Percentiles rank a stretch among this genome's conserved stretches.
phyloP scores from a whole-genome alignment of 2,113 vertebrate genomes.

The Rhombomys opimus region DNA sequence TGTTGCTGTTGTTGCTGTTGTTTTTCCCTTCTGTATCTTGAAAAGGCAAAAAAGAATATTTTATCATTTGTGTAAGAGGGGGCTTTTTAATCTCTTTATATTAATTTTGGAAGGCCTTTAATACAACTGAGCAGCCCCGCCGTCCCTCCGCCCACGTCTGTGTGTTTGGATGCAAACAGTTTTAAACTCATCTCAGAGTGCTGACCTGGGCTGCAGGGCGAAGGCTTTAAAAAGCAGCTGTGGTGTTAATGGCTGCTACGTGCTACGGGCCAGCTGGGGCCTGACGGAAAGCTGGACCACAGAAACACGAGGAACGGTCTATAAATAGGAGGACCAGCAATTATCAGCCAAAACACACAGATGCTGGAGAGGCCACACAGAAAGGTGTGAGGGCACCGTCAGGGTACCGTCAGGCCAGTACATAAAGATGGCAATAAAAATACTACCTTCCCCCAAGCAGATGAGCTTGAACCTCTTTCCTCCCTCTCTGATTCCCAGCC shows the following conservation, averaged over 20 bases:
- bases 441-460: conserved; percentile 28
- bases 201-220: background rate
- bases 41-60: conserved; percentile 60
- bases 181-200: conserved; percentile 37
- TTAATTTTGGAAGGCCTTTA: conserved; percentile 59
- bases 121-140: conserved; percentile 9
- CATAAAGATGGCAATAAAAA: conserved; percentile 28
- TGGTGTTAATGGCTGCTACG: conserved; percentile 64
- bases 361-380: conserved; percentile 74
- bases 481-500: background rate
- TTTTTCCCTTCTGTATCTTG: background rate
- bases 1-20: background rate
- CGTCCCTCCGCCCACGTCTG: background rate
- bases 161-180: conserved; percentile 43
- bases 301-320: conserved; percentile 61
- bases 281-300: conserved; percentile 51
- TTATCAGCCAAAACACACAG: conserved; percentile 73
- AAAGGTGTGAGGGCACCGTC: conserved; percentile 13
- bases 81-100: conserved; percentile 53
- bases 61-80: conserved; percentile 29
- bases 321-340: conserved; percentile 72
- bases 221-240: conserved; percentile 55
- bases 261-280: conserved; percentile 54
- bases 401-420: conserved; percentile 31
- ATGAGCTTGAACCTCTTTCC: background rate